phyloP scores from a whole-genome alignment of 2,888 invertebrate species.

The Apamea anceps region DNA sequence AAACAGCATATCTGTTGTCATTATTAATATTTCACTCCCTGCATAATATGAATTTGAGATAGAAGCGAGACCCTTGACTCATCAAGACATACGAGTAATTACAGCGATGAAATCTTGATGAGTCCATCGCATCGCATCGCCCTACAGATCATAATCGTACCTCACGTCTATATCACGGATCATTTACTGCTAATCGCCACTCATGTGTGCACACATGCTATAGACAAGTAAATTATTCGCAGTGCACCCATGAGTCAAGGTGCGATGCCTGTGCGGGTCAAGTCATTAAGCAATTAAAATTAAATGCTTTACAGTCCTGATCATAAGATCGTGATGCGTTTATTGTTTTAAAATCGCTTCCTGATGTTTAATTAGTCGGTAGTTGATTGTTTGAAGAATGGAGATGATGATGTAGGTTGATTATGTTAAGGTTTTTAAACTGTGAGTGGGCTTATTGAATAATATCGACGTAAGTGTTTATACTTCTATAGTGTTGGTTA shows the following conservation, averaged over 20 bases:
- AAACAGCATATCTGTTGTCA: not conserved
- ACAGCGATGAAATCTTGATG: slow-evolving; percentile 25
- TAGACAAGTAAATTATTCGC: slow-evolving; percentile 62
- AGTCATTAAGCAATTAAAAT: slow-evolving; percentile 51
- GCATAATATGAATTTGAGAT: not conserved
- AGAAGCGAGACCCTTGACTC: slow-evolving; percentile 2
- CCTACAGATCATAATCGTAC: slow-evolving; percentile 4
- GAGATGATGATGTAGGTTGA: slow-evolving; percentile 5
- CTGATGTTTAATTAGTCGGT: slow-evolving; percentile 58
- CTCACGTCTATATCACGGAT: slow-evolving; percentile 29
- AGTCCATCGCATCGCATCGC: not conserved
- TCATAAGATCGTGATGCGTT: slow-evolving; percentile 54
- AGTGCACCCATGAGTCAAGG: slow-evolving; percentile 63
- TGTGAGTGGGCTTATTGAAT: slow-evolving; percentile 4
- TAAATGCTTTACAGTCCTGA: slow-evolving; percentile 48
- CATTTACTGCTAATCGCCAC: slow-evolving; percentile 44
- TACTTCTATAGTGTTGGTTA: not conserved
- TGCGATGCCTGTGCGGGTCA: slow-evolving; percentile 52
- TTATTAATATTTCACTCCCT: not conserved
- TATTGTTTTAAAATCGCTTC: slow-evolving; percentile 62
- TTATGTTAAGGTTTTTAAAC: slow-evolving; percentile 19
- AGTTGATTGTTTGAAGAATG: slow-evolving; percentile 40
- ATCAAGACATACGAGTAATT: slow-evolving; percentile 8
- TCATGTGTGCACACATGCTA: slow-evolving; percentile 46
- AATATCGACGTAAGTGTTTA: slow-evolving; percentile 3